Conservation (phyloP, 2,113 vertebrate genomes). For the Spea multiplicata region DNA sequence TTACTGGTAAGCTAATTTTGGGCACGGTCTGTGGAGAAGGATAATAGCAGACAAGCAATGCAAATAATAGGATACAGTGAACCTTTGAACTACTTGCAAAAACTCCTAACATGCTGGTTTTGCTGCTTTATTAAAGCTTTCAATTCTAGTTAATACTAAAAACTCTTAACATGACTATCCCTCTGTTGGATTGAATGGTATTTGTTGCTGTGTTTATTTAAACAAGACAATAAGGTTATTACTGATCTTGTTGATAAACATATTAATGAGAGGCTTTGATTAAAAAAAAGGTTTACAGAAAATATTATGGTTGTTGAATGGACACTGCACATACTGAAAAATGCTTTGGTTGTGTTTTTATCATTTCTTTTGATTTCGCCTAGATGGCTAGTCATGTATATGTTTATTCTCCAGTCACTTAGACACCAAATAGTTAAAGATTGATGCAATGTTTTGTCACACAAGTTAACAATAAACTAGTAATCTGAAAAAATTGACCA, state of each 20-base stretch:
- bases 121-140: constrained; percentile 4
- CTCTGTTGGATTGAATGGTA: background rate
- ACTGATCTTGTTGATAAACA: background rate
- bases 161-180: background rate
- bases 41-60: constrained; percentile 36
- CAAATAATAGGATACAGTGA: constrained; percentile 40
- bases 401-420: too few relatives aligned
- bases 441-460: too few relatives aligned
- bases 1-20: constrained; percentile 36
- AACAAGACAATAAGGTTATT: background rate
- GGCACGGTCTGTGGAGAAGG: constrained; percentile 34
- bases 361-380: too few relatives aligned
- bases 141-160: background rate
- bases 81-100: constrained; percentile 38
- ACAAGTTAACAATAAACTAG: too few relatives aligned
- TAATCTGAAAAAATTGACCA: too few relatives aligned
- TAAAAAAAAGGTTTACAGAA: background rate
- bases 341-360: too few relatives aligned
- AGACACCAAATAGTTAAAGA: too few relatives aligned
- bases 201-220: background rate
- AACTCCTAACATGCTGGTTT: background rate
- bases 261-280: background rate
- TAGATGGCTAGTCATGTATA: too few relatives aligned
- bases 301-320: too few relatives aligned
- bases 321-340: too few relatives aligned